Evolutionary conservation across 1,140 invertebrate genomes (phyloP).

Genomic region (Ips nitidus): DNA sequence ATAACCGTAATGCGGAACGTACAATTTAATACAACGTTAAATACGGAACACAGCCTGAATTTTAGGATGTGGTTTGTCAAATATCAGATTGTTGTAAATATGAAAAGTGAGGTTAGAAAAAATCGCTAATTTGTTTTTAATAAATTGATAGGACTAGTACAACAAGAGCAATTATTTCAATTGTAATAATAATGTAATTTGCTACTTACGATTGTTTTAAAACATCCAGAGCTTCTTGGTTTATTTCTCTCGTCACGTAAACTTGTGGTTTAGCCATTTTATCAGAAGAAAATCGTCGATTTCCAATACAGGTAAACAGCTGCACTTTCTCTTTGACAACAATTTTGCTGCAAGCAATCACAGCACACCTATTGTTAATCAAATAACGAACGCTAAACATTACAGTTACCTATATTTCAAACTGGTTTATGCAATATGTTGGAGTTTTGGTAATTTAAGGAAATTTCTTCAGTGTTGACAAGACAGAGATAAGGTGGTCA

Average conservation of each 20-base stretch:
- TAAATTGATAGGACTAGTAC: background rate
- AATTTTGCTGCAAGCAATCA: background rate
- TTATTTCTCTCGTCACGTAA: slow-evolving; percentile 62
- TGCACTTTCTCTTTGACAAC: background rate
- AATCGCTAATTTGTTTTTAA: background rate
- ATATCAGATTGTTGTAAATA: background rate
- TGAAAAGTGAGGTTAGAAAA: background rate
- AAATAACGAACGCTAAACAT: background rate
- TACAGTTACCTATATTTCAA: background rate
- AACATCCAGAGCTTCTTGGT: slow-evolving; percentile 56
- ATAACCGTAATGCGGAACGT: too few relatives aligned
- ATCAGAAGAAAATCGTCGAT: slow-evolving; percentile 10
- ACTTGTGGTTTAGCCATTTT: slow-evolving; percentile 54
- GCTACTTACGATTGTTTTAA: slow-evolving; percentile 59
- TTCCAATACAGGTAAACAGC: slow-evolving; percentile 15
- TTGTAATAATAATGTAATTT: slow-evolving; percentile 8
- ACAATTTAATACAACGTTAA: too few relatives aligned
- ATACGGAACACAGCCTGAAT: too few relatives aligned
- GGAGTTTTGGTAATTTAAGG: too few relatives aligned
- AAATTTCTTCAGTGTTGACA: background rate
- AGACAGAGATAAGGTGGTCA: slow-evolving; percentile 1
- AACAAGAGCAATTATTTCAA: background rate
- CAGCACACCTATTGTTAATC: background rate
- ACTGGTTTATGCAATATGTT: too few relatives aligned
- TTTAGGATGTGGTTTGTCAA: too few relatives aligned